Percentiles rank a stretch among this genome's conserved stretches.
Evolutionary conservation across 2,113 vertebrate species (phyloP).

Genomic region (Gila orcuttii): DNA sequence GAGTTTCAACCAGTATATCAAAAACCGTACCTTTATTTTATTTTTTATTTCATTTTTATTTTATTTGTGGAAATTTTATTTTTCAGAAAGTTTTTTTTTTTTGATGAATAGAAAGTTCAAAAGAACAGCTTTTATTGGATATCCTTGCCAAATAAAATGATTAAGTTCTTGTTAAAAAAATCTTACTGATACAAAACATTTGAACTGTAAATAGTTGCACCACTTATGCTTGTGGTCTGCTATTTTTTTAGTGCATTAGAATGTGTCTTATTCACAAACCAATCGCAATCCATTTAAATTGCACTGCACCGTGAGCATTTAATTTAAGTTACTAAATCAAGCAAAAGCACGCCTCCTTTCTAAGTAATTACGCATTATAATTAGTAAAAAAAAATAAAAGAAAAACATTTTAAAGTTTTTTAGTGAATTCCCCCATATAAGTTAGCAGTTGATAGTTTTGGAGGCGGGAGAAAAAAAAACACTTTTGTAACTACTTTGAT

Average conservation of each 20-base stretch:
- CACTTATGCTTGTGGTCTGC: too few relatives aligned
- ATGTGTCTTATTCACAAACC: too few relatives aligned
- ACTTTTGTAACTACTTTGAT: constrained; percentile 13
- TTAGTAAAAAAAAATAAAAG: too few relatives aligned
- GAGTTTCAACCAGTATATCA: too few relatives aligned
- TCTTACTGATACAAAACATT: too few relatives aligned
- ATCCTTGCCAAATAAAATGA: background rate
- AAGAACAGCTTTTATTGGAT: background rate
- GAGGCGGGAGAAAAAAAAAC: background rate
- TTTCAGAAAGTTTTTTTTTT: background rate
- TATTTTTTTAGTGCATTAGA: too few relatives aligned
- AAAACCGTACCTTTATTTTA: too few relatives aligned
- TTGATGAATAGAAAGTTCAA: background rate
- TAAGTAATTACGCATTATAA: background rate
- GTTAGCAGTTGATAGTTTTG: background rate
- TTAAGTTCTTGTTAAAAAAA: background rate
- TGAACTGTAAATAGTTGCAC: too few relatives aligned
- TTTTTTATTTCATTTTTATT: background rate
- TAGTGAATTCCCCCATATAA: background rate
- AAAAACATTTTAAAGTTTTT: background rate
- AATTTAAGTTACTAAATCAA: background rate
- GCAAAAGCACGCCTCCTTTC: background rate
- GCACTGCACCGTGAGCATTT: background rate
- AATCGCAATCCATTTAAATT: background rate
- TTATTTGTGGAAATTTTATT: rapidly evolving